Evolutionary conservation across 2,888 invertebrate species (phyloP).

Genomic region (Nesidiocoris tenuis): DNA sequence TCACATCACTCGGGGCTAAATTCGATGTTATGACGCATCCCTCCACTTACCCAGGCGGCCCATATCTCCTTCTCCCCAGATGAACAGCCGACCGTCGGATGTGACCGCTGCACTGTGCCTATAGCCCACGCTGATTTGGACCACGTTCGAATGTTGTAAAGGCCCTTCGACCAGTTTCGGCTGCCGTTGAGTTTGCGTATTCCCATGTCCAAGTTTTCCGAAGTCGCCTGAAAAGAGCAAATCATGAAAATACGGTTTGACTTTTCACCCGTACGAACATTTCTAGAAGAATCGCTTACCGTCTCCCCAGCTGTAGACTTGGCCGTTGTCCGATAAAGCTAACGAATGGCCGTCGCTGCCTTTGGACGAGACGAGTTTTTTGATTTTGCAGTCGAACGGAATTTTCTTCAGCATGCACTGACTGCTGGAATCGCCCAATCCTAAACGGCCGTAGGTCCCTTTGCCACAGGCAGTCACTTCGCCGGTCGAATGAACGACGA

Average conservation of each 20-base stretch:
- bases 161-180: slow-evolving; percentile 60
- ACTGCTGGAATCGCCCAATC: slow-evolving; percentile 64
- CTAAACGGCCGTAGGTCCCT: slow-evolving; percentile 65
- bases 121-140: slow-evolving; percentile 60
- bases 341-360: slow-evolving; percentile 63
- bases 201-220: slow-evolving; percentile 61
- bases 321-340: slow-evolving; percentile 59
- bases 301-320: slow-evolving; percentile 62
- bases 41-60: slow-evolving; percentile 57
- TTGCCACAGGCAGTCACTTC: slow-evolving; percentile 64
- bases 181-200: slow-evolving; percentile 59
- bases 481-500: slow-evolving; percentile 62
- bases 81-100: slow-evolving; percentile 60
- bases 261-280: too few relatives aligned
- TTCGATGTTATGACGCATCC: too few relatives aligned
- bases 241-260: too few relatives aligned
- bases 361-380: slow-evolving; percentile 60
- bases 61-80: slow-evolving; percentile 63
- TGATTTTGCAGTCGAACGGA: slow-evolving; percentile 58
- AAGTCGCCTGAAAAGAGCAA: slow-evolving; percentile 57
- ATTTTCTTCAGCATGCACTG: slow-evolving; percentile 61
- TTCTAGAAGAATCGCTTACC: slow-evolving; percentile 52
- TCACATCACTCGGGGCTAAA: too few relatives aligned
- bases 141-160: slow-evolving; percentile 57
- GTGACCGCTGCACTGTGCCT: slow-evolving; percentile 62